A percentile compares a stretch with the other conserved stretches of the same genome.
phyloP scores from a whole-genome alignment of 2,797 vertebrate species.

The Propithecus perrieri region DNA sequence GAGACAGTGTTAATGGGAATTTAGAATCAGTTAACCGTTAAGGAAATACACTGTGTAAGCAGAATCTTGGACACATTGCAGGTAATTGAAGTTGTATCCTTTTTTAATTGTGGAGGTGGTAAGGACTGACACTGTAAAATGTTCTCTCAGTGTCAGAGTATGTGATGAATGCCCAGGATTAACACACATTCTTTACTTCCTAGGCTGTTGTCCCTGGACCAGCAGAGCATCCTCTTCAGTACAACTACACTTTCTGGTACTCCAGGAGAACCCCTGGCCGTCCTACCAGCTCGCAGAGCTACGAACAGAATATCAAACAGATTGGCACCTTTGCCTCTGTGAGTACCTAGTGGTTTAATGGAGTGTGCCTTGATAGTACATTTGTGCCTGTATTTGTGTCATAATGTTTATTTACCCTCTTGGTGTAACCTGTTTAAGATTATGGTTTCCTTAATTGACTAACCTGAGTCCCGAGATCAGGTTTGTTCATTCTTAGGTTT shows the following conservation, averaged over 20 bases:
- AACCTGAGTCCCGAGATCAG: background rate
- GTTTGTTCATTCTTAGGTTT: background rate
- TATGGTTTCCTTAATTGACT: background rate
- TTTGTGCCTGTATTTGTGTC: background rate
- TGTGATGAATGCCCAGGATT: background rate
- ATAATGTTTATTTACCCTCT: background rate
- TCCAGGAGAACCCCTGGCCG: slow-evolving; percentile 89
- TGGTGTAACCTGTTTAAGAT: background rate
- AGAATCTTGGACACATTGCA: background rate
- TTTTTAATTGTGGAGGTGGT: background rate
- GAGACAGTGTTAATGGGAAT: background rate
- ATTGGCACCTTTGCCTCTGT: slow-evolving; percentile 91
- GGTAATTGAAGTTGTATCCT: background rate
- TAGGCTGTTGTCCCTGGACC: slow-evolving; percentile 89
- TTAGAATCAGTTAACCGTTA: background rate
- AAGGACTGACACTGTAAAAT: background rate
- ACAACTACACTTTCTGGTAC: slow-evolving; percentile 92
- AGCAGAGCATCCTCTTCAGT: slow-evolving; percentile 89
- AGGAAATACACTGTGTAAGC: background rate
- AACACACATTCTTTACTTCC: slow-evolving; percentile 59
- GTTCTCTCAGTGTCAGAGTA: background rate
- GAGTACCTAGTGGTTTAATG: slow-evolving; percentile 75
- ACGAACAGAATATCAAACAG: slow-evolving; percentile 91
- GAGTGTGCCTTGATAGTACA: background rate
- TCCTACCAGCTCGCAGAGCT: slow-evolving; percentile 90